Conservation (phyloP, 2,888 invertebrate species). For the Nezara viridula region DNA sequence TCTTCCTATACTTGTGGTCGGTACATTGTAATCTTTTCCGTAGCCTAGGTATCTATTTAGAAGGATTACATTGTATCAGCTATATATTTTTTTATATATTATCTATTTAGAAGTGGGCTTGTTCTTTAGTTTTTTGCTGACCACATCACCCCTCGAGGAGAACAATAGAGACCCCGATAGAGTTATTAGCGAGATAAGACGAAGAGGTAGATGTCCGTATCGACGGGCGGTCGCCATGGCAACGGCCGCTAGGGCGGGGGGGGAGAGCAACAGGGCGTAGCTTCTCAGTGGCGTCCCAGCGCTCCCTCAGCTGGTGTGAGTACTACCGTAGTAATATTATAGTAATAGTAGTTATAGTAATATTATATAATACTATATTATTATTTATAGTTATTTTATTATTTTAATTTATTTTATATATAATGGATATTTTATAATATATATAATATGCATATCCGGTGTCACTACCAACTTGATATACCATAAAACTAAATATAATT, state of each 20-base stretch:
- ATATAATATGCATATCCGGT: too few species aligned
- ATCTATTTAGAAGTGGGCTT: background rate
- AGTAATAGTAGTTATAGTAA: background rate
- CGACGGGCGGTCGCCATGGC: conserved; percentile 39
- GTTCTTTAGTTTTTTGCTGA: background rate
- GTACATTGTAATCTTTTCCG: too few species aligned
- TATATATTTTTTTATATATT: background rate
- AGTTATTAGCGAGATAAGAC: conserved; percentile 45
- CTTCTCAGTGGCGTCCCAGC: background rate
- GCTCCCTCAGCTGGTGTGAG: conserved; percentile 5
- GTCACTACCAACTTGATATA: too few species aligned
- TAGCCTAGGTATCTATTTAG: too few species aligned
- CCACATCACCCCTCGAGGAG: background rate
- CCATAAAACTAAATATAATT: too few species aligned
- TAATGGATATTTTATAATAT: too few species aligned
- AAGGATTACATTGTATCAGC: background rate
- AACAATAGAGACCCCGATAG: background rate
- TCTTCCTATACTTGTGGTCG: too few species aligned
- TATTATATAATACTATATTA: background rate
- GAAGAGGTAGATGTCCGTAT: conserved; percentile 33
- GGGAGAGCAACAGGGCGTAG: conserved; percentile 47
- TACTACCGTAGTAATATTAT: background rate
- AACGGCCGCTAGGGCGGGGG: background rate
- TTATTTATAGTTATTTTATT: too few species aligned
- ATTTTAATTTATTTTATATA: too few species aligned